phyloP scores from a whole-genome alignment of 2,797 vertebrate species.

The Otolemur crassicaudatus region DNA sequence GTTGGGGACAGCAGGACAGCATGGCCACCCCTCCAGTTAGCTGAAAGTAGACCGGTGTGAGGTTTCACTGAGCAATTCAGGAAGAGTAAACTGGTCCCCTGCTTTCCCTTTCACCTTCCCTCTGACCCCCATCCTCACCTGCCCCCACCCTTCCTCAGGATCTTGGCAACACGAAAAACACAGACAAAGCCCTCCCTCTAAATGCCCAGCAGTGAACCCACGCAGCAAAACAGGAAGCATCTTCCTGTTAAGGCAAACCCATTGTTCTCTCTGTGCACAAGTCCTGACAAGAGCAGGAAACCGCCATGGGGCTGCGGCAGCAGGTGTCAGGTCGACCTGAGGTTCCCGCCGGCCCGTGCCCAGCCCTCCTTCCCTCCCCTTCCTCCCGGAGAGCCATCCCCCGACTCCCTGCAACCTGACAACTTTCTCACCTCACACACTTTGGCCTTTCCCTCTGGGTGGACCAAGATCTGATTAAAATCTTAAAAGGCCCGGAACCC shows the following conservation, averaged over 20 bases:
- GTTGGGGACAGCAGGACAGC: background rate
- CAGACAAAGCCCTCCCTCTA: constrained; percentile 59
- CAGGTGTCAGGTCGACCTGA: constrained; percentile 66
- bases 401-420: background rate
- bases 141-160: background rate
- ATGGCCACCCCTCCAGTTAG: background rate
- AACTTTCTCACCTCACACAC: background rate
- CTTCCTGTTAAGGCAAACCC: constrained; percentile 61
- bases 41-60: background rate
- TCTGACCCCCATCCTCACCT: background rate
- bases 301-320: background rate
- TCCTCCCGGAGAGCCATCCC: background rate
- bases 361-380: background rate
- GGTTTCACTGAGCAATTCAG: constrained; percentile 8
- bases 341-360: background rate
- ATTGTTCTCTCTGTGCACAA: constrained; percentile 47
- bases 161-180: constrained; percentile 63
- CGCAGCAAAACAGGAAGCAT: constrained; percentile 82
- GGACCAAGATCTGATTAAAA: background rate
- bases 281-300: constrained; percentile 73
- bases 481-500: background rate
- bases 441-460: background rate
- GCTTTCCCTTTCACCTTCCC: constrained; percentile 54
- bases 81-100: background rate
- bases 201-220: constrained; percentile 47